These are phyloP conservation scores for Gastrophysa polygoni DNA, from an alignment of 2,888 invertebrate species.

Conservation along the genomic window DNA sequence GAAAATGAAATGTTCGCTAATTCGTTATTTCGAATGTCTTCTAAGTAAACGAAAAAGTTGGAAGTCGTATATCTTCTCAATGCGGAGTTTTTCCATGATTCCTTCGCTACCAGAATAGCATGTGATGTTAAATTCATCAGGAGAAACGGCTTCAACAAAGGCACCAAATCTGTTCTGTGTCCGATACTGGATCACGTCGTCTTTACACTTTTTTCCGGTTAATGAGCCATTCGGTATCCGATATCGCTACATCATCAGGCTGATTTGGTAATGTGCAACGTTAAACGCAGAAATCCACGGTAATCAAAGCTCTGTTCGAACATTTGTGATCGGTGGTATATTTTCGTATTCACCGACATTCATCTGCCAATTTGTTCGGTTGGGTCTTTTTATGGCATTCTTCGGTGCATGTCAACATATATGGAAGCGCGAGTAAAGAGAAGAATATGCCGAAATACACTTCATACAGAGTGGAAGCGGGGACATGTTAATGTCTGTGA, in stretches of 20 bases:
- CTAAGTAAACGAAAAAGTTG: too few relatives aligned
- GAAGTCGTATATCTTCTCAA: neutral
- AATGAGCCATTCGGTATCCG: conserved; percentile 25
- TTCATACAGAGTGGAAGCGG: conserved; percentile 3
- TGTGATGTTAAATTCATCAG: neutral
- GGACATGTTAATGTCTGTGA: too few relatives aligned
- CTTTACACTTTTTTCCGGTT: conserved; percentile 17
- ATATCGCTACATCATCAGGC: conserved; percentile 10
- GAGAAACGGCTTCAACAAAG: neutral
- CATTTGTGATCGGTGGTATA: conserved; percentile 23
- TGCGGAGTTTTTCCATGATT: neutral
- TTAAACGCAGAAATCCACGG: conserved; percentile 28
- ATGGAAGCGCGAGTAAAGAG: conserved; percentile 12
- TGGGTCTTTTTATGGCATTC: conserved; percentile 53
- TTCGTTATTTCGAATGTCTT: too few relatives aligned
- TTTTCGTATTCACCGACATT: conserved; percentile 36
- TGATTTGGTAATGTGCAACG: conserved; percentile 27
- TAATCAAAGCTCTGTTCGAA: conserved; percentile 28
- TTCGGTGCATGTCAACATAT: conserved; percentile 18
- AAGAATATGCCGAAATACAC: conserved; percentile 9
- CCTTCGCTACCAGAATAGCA: neutral
- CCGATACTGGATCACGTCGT: conserved; percentile 5
- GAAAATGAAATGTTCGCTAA: too few relatives aligned
- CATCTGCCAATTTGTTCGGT: conserved; percentile 53
- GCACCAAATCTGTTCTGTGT: conserved; percentile 3